Base-by-base conservation (phyloP, 2,113 vertebrate genomes). In the Amphiprion percula region DNA sequence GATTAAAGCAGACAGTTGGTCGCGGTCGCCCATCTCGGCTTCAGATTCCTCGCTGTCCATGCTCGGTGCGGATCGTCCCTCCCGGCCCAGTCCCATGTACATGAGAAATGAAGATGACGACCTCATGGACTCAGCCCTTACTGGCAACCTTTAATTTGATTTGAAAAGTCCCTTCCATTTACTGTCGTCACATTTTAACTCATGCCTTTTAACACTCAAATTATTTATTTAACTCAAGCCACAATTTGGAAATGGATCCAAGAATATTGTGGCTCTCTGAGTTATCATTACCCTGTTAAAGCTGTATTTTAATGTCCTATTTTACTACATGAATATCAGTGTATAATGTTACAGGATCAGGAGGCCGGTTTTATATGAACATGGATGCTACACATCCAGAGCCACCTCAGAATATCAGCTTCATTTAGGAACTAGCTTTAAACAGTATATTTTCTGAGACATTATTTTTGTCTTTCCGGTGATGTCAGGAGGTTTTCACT, bases 41-140 rank as follows among this genome's bases (percentile, higher is more conserved):
- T 93, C 94, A 4, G 98, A 99, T 24, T 95, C 97, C 17, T 93
- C 96, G 0, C 88, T 99, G 73, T 94, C 96, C 75, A 95, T 99
- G 96, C 92, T 98, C n/a, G 77, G 95, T 3, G 93, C 97, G 0
- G 98, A 99, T 62, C 96, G 98, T 12, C 94, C 96, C 0, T 94
- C 96, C 53, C 95, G 97, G 19, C 94, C 96, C 2, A 98, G 97
- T 89, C 98, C 98, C 0, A 95, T 97, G 79, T 99, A 96, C 67
- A 93, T 98, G 59, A 96, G 97, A 2, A 97, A 97, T 33, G 98
- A 99, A 46, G 98, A 99, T 30, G 97, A 99, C 5, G 98, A 99
- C 3, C 97, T 99, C 77, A 99, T 99, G 97, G 97, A 99, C 92
- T 97, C 97, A 10, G 98, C 97, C 70, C 91, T 99, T 0, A 98